Base-by-base conservation (phyloP, 2,797 vertebrate species). In the Ptychobarbus kaznakovi region DNA sequence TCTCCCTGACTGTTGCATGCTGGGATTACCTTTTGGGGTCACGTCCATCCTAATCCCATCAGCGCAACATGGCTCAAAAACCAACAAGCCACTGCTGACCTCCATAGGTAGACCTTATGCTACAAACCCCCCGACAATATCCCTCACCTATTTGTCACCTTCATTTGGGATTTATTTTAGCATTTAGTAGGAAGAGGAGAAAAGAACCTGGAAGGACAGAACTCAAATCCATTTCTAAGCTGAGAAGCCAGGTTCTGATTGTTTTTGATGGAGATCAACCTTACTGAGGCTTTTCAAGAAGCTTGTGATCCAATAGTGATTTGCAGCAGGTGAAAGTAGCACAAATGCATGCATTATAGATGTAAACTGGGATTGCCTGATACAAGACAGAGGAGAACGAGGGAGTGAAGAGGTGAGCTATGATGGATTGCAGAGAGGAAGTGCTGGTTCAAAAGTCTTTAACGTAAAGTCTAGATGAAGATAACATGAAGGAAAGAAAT, bases 11-110 rank as follows among this genome's bases (percentile, higher is more conserved):
- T 86, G 61, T 51, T 84, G 68, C 86, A 81, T 83, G 74, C 84
- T 69, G 53, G 85, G 89, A 91, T 91, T 90, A 89, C 86, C 87
- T 88, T 76, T 80, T 51, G 46, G 84, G 86, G 88, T 88, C 72
- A 69, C 18, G 20, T 82, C 86, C 81, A 79, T 78, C 85, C 83
- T 88, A 90, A 91, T 87, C 89, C 86, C 82, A 86, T 90, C 87
- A 87, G 63, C 78, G 63, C 69, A 69, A 84, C 87, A 82, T 83
- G 44, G 76, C 81, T 90, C 83, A 86, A 88, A 87, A 81, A 28
- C 87, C 61, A 86, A 86, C 86, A 85, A 86, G 85, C 82, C 83
- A 83, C 84, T 85, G 84, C 70, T 87, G 88, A 46, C 77, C 44
- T 80, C 82, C 74, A 74, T 32, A 46, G 56, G 72, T 65, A 56